Percentiles rank a stretch among this genome's conserved stretches.
These are phyloP conservation scores for Pyrrhia umbra DNA, from an alignment of 2,888 invertebrate species.

Conservation along the genomic window DNA sequence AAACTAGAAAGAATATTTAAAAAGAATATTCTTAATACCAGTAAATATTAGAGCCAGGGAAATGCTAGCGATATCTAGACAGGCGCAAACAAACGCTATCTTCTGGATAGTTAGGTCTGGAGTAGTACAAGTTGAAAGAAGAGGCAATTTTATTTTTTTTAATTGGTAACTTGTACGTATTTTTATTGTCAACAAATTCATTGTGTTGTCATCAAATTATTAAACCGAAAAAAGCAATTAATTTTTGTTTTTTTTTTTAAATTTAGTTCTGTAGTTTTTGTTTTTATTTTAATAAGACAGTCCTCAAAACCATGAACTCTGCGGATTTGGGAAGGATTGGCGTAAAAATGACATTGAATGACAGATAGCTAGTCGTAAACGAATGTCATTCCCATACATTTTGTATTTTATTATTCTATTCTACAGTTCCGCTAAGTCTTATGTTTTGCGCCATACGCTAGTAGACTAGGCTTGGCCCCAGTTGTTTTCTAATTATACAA, in stretches of 20 bases:
- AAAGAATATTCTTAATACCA: slow-evolving; percentile 23
- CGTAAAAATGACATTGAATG: too few relatives aligned
- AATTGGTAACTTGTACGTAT: neutral
- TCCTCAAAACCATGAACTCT: too few relatives aligned
- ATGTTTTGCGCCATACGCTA: neutral
- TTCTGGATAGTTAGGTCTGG: slow-evolving; percentile 21
- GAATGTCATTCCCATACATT: too few relatives aligned
- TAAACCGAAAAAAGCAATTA: too few relatives aligned
- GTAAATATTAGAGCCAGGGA: slow-evolving; percentile 32
- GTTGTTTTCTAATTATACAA: slow-evolving; percentile 52
- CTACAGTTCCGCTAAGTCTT: neutral
- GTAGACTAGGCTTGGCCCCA: neutral
- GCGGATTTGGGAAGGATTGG: too few relatives aligned
- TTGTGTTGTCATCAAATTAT: neutral
- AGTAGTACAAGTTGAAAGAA: neutral
- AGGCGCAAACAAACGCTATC: slow-evolving; percentile 21
- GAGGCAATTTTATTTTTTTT: neutral
- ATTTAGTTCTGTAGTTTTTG: too few relatives aligned
- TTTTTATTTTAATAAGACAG: too few relatives aligned
- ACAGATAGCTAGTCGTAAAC: too few relatives aligned
- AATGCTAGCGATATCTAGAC: slow-evolving; percentile 13
- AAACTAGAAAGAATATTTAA: neutral
- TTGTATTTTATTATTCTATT: too few relatives aligned
- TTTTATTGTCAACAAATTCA: neutral
- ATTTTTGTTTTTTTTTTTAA: too few relatives aligned